Percentiles rank a stretch among this genome's conserved stretches.
phyloP scores from a whole-genome alignment of 1,140 invertebrate species.

The Bombus superbus region DNA sequence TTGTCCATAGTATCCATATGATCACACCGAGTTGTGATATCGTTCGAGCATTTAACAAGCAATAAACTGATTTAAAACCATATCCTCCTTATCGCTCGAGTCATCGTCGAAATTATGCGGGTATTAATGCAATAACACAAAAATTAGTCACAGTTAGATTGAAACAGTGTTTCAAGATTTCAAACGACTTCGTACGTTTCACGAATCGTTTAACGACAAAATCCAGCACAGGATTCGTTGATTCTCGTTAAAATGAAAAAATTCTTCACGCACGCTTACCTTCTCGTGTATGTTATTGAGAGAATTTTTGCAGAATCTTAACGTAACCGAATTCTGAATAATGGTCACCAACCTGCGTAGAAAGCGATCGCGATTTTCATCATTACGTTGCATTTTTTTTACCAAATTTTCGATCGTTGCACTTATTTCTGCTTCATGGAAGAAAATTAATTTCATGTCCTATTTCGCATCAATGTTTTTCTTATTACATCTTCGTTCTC shows the following conservation, averaged over 20 bases:
- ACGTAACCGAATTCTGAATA: constrained; percentile 58
- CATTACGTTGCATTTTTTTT: neutral
- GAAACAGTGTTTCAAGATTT: neutral
- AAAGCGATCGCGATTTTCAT: constrained; percentile 43
- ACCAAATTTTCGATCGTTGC: neutral
- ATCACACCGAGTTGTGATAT: no score
- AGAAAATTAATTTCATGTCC: neutral
- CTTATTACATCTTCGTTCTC: neutral
- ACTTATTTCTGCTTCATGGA: neutral
- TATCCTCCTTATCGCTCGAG: neutral
- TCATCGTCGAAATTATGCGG: neutral
- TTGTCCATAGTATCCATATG: no score
- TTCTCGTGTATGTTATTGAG: constrained; percentile 23
- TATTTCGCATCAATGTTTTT: neutral
- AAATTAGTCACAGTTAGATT: neutral
- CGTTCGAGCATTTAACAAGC: neutral
- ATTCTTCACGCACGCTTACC: constrained; percentile 18
- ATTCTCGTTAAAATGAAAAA: neutral
- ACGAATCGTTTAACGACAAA: constrained; percentile 4
- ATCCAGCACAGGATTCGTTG: neutral
- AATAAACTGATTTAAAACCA: neutral
- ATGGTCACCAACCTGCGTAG: constrained; percentile 44
- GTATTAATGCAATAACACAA: neutral
- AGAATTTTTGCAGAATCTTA: constrained; percentile 26
- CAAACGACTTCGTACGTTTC: neutral